phyloP scores from a whole-genome alignment of 2,888 invertebrate species.

The Thelaira solivaga region DNA sequence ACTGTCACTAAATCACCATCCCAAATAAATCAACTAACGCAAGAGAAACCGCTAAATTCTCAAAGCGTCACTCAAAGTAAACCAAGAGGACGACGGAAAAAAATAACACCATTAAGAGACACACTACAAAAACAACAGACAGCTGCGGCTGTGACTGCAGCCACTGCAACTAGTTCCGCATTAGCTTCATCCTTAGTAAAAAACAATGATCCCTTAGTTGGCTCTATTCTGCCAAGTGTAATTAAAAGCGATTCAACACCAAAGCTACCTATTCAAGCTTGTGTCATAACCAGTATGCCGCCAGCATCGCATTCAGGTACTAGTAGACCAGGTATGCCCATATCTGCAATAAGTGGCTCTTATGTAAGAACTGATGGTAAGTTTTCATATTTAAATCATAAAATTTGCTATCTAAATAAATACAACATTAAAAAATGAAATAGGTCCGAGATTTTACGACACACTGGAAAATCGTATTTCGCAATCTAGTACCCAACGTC shows the following conservation, averaged over 20 bases:
- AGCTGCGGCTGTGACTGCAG: slow-evolving; percentile 79
- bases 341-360: slow-evolving; percentile 65
- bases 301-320: slow-evolving; percentile 71
- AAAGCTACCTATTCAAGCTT: slow-evolving; percentile 73
- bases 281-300: slow-evolving; percentile 82
- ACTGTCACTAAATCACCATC: slow-evolving; percentile 6
- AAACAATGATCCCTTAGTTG: slow-evolving; percentile 2
- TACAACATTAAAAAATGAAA: not conserved
- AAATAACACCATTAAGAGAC: slow-evolving; percentile 76
- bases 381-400: not conserved
- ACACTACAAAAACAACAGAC: slow-evolving; percentile 77
- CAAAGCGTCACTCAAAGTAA: slow-evolving; percentile 65
- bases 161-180: slow-evolving; percentile 64
- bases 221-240: slow-evolving; percentile 14
- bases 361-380: slow-evolving; percentile 68
- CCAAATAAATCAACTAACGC: not conserved
- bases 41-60: slow-evolving; percentile 36
- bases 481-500: slow-evolving; percentile 61
- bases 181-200: slow-evolving; percentile 33
- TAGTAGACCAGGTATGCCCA: slow-evolving; percentile 46
- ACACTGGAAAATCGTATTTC: slow-evolving; percentile 62
- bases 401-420: not conserved
- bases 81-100: slow-evolving; percentile 76
- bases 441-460: slow-evolving; percentile 71
- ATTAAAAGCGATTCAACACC: slow-evolving; percentile 33